A percentile compares a stretch with the other conserved stretches of the same genome.
Conservation (phyloP, 1,140 invertebrate species). For the Armadillidium nasatum region DNA sequence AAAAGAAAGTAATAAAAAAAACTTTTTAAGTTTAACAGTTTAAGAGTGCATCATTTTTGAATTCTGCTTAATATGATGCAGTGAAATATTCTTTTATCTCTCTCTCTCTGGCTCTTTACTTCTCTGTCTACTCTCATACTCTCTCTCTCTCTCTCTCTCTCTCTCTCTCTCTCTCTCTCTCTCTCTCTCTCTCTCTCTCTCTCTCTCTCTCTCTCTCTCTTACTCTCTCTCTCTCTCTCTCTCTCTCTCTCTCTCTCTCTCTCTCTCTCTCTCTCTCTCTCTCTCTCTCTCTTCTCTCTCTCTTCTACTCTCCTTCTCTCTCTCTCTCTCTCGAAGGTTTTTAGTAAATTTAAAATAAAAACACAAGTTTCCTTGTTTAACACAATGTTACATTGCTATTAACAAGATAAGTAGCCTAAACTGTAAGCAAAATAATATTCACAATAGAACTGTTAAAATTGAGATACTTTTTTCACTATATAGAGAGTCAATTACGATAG, state of each 20-base stretch:
- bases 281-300: constrained; percentile 2
- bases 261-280: constrained; percentile 2
- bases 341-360: not conserved
- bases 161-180: constrained; percentile 2
- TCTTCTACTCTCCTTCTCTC: not conserved
- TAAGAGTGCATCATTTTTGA: too few species aligned
- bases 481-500: too few species aligned
- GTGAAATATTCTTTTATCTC: not conserved
- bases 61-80: too few species aligned
- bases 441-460: too few species aligned
- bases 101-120: not conserved
- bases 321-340: not conserved
- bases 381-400: too few species aligned
- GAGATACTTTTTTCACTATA: too few species aligned
- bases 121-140: too few species aligned
- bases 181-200: constrained; percentile 2
- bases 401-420: too few species aligned
- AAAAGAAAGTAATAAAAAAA: too few species aligned
- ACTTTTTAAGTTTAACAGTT: too few species aligned
- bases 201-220: not conserved
- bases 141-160: constrained; percentile 2
- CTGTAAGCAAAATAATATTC: too few species aligned
- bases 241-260: constrained; percentile 2
- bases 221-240: not conserved
- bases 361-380: too few species aligned